Percentiles rank a stretch among this genome's conserved stretches.
Evolutionary conservation across 2,113 vertebrate species (phyloP).

Genomic region (Eidolon helvum): DNA sequence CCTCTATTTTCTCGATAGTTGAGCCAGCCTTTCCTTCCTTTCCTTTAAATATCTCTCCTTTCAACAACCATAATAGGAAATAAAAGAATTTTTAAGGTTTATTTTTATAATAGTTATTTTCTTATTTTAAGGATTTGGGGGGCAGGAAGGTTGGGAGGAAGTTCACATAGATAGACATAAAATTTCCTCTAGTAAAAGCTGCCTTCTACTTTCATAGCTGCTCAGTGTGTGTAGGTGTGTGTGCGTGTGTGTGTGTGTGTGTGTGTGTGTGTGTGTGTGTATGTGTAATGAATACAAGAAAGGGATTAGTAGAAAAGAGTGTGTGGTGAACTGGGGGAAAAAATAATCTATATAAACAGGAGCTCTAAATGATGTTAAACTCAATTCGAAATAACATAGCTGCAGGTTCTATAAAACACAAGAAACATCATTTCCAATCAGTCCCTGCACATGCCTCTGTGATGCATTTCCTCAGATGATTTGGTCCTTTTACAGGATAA

Average conservation of each 20-base stretch:
- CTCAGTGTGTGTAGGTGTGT: neutral
- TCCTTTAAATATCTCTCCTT: neutral
- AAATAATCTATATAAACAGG: neutral
- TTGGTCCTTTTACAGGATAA: neutral
- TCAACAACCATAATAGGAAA: neutral
- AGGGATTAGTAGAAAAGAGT: neutral
- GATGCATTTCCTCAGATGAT: neutral
- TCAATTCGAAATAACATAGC: neutral
- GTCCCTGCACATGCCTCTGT: neutral
- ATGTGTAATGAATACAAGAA: neutral
- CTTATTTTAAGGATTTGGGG: neutral
- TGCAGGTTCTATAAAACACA: neutral
- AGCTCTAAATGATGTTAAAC: neutral
- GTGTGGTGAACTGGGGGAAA: neutral
- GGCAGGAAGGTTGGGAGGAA: too few species aligned
- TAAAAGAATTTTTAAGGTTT: neutral
- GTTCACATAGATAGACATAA: neutral
- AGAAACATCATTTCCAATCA: neutral
- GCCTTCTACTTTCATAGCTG: neutral
- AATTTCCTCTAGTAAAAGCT: neutral
- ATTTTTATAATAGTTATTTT: neutral
- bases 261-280: neutral
- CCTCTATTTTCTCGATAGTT: neutral
- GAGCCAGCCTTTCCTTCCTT: neutral
- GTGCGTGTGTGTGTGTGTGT: neutral